phyloP scores from a whole-genome alignment of 1,140 invertebrate species.

The Zophobas morio region DNA sequence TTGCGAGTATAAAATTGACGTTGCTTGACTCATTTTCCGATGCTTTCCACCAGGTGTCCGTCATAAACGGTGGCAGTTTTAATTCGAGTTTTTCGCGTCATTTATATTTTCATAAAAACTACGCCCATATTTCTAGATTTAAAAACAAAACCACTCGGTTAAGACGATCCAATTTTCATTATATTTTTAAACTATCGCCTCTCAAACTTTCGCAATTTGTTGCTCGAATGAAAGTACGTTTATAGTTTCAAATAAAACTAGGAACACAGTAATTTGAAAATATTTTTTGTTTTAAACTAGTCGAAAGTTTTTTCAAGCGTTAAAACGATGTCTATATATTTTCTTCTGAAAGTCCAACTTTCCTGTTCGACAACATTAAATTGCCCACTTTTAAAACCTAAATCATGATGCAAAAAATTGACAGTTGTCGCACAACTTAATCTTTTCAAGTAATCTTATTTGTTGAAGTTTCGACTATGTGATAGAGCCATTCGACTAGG shows the following conservation, averaged over 20 bases:
- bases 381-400: conserved; percentile 27
- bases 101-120: no score
- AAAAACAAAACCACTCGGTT: no score
- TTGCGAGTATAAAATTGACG: conserved; percentile 38
- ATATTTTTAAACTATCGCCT: conserved; percentile 11
- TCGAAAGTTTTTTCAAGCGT: conserved; percentile 47
- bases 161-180: background rate
- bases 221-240: conserved; percentile 33
- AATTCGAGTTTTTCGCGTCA: conserved; percentile 33
- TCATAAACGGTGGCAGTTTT: conserved; percentile 40
- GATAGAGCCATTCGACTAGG: background rate
- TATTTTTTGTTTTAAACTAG: conserved; percentile 45
- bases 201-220: conserved; percentile 29
- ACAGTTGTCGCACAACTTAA: conserved; percentile 10
- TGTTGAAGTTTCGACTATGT: background rate
- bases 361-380: conserved; percentile 36
- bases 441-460: conserved; percentile 6
- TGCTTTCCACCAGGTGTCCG: conserved; percentile 29
- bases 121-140: no score
- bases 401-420: conserved; percentile 37
- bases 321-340: conserved; percentile 49
- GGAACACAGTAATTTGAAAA: conserved; percentile 41
- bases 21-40: conserved; percentile 22
- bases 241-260: conserved; percentile 42
- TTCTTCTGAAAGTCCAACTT: conserved; percentile 38